Conservation (phyloP, 2,113 vertebrate genomes). For the Oxyura jamaicensis region DNA sequence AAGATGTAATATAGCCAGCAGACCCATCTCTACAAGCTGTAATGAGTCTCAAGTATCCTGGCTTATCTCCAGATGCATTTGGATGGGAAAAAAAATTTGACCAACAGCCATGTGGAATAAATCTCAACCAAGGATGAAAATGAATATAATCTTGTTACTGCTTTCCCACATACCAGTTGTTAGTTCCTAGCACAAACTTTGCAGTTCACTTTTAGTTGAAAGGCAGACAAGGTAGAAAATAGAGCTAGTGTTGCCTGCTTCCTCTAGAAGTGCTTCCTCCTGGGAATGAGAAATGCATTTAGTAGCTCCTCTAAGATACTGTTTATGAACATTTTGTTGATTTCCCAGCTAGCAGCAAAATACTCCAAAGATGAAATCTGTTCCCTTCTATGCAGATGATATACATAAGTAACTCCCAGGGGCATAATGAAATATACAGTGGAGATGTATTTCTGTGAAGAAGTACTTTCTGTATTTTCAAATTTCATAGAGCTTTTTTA, state of each 20-base stretch:
- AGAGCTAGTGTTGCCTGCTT: not conserved
- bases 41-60: not conserved
- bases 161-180: not conserved
- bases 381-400: not conserved
- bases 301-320: not conserved
- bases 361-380: not conserved
- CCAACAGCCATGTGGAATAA: slow-evolving; percentile 12
- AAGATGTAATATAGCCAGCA: not conserved
- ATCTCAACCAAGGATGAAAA: slow-evolving; percentile 8
- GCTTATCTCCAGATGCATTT: not conserved
- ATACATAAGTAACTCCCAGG: not conserved
- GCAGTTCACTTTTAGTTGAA: not conserved
- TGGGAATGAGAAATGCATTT: not conserved
- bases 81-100: slow-evolving; percentile 24
- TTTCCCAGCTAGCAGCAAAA: slow-evolving; percentile 6
- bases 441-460: not conserved
- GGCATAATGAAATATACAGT: not conserved
- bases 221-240: not conserved
- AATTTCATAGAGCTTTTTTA: not conserved
- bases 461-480: not conserved
- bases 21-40: not conserved
- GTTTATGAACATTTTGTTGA: not conserved
- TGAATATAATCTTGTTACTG: not conserved
- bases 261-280: not conserved
- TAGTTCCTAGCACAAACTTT: not conserved